Percentiles rank a stretch among this genome's conserved stretches.
phyloP scores from a whole-genome alignment of 2,797 vertebrate species.

The Rhinatrema bivittatum region DNA sequence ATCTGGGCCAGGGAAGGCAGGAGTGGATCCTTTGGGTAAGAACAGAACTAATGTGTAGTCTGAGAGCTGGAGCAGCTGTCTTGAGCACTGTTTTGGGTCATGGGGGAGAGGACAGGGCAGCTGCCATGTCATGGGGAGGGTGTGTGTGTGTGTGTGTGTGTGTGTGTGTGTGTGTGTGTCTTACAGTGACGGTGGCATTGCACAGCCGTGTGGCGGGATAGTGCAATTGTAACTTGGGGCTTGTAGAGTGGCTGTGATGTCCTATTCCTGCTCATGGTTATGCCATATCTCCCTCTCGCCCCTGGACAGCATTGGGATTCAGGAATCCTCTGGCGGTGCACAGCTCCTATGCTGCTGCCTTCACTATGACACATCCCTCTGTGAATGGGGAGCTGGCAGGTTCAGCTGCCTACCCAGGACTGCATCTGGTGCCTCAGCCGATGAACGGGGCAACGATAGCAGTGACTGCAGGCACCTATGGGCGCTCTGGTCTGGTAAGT shows the following conservation, averaged over 20 bases:
- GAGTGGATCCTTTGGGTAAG: constrained; percentile 71
- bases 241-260: too few relatives aligned
- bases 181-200: too few relatives aligned
- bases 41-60: neutral
- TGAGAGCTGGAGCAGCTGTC: neutral
- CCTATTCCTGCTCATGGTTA: too few relatives aligned
- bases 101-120: neutral
- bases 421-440: constrained; percentile 74
- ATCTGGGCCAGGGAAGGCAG: constrained; percentile 58
- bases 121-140: neutral
- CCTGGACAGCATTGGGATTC: constrained; percentile 65
- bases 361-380: constrained; percentile 66
- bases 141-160: too few relatives aligned
- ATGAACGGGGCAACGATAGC: constrained; percentile 64
- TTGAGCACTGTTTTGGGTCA: fast-evolving
- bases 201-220: too few relatives aligned
- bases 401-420: constrained; percentile 58
- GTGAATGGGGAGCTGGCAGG: constrained; percentile 75
- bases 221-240: too few relatives aligned
- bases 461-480: constrained; percentile 52
- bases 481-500: constrained; percentile 72
- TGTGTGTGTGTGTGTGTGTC: too few relatives aligned
- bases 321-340: constrained; percentile 75
- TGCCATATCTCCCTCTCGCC: too few relatives aligned
- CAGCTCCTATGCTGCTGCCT: constrained; percentile 73